Base-by-base conservation (phyloP, 2,888 invertebrate genomes). In the Mythimna pallens region DNA sequence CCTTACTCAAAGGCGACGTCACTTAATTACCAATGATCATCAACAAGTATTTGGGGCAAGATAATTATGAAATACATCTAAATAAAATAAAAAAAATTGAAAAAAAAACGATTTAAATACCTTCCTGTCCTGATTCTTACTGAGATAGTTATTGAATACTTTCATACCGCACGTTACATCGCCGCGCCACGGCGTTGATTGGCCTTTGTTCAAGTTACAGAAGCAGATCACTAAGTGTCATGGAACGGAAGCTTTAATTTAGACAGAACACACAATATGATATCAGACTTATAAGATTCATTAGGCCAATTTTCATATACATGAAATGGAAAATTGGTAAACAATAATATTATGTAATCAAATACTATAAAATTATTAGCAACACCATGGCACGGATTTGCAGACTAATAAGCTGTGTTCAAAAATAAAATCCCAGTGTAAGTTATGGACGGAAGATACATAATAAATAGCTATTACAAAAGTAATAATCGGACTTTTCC, bases 381-480 rank as follows among this genome's bases (percentile, higher is more conserved):
- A 69, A 79, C 74, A 73, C 82, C 82, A 76, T 82, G 80, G 86
- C 82, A 80, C 79, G 78, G 70, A 72, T 76, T 65, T 54, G 58
- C 69, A 80, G 62, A 63, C 69, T 69, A 67, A 63, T 73, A 74
- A 70, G 69, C 63, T 82, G 65, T 59, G 14, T 64, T 62, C 66
- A 54, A 64, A 65, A 47, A 70, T 2, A 65, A 67, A 54, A 73
- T 77, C 65, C 58, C 80, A 75, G 73, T 76, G 70, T 70, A 75
- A 80, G 69, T 66, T 78, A 69, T 82, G 85, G 86, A 84, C 84
- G 85, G 81, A 82, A 84, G 85, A 85, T 83, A 73, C 62, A 81
- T 65, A 68, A 77, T 76, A 77, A 73, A 69, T 47, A 57, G 69
- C 72, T 52, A 70, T 71, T 70, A 78, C 34, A 81, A 54, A 76